Evolutionary conservation across 2,888 invertebrate species (phyloP).

Genomic region (Drosophila phalerata): DNA sequence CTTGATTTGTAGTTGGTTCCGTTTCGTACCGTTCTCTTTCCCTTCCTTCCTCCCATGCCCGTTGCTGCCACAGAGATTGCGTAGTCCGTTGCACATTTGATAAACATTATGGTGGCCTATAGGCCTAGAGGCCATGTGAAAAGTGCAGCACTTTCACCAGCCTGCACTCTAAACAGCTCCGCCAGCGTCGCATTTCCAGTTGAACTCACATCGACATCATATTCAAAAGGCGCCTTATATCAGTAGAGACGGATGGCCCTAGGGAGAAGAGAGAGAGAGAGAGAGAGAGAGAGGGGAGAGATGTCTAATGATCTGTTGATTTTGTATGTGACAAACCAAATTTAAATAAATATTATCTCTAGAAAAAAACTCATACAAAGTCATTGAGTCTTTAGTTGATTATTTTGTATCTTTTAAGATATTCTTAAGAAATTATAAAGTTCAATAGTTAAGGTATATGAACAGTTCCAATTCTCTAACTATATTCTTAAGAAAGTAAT

Average conservation of each 20-base stretch:
- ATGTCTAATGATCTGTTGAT: constrained; percentile 11
- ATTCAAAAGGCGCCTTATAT: constrained; percentile 35
- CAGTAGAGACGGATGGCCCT: background rate
- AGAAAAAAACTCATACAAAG: background rate
- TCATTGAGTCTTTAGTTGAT: background rate
- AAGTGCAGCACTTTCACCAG: constrained; percentile 73
- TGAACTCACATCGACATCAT: constrained; percentile 57
- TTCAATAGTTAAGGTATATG: no score
- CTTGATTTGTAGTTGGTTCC: constrained; percentile 62
- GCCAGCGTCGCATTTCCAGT: constrained; percentile 38
- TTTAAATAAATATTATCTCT: constrained; percentile 24
- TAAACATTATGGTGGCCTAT: constrained; percentile 66
- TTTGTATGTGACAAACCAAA: constrained; percentile 10
- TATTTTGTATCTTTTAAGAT: constrained; percentile 1
- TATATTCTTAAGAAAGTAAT: no score
- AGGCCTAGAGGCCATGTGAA: constrained; percentile 49
- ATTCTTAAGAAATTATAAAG: background rate
- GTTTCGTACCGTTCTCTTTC: background rate
- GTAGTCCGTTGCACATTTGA: constrained; percentile 57
- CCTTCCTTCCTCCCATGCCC: background rate
- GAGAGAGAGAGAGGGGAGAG: background rate
- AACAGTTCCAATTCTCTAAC: no score
- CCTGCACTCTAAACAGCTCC: constrained; percentile 10
- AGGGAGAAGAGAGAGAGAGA: background rate
- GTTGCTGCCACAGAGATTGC: constrained; percentile 19